Conservation (phyloP, 2,888 invertebrate genomes). For the Sepiola atlantica region DNA sequence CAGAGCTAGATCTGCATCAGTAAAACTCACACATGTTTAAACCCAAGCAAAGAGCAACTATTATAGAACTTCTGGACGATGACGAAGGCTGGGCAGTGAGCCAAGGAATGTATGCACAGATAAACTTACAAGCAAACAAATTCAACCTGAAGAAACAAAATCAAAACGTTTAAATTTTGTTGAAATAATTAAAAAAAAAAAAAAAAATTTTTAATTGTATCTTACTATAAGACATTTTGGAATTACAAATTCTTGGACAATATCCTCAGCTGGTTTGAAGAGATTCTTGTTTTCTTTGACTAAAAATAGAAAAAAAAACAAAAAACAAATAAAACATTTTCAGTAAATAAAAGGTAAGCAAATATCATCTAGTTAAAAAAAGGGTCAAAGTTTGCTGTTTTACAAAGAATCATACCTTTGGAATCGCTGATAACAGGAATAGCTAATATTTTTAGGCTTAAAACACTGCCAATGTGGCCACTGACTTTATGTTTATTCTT, state of each 20-base stretch:
- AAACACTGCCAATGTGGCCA: no score
- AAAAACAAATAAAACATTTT: neutral
- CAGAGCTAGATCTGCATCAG: no score
- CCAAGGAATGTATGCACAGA: no score
- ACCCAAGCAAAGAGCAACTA: no score
- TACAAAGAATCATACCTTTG: no score
- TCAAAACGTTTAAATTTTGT: neutral
- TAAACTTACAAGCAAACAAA: neutral
- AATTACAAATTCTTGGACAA: neutral
- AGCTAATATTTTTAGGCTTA: no score
- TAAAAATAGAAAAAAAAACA: neutral
- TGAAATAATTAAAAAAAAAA: neutral
- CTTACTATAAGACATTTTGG: neutral
- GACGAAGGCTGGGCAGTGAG: no score
- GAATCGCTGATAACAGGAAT: no score
- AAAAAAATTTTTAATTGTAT: neutral
- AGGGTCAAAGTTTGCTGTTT: no score
- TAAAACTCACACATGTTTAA: no score
- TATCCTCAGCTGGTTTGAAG: neutral
- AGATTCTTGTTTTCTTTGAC: neutral
- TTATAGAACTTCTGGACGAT: no score
- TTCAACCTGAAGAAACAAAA: neutral
- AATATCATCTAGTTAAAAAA: neutral
- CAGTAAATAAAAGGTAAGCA: neutral
- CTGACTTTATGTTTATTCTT: no score